Conservation (phyloP, 2,113 vertebrate genomes). For the Diadophis punctatus region DNA sequence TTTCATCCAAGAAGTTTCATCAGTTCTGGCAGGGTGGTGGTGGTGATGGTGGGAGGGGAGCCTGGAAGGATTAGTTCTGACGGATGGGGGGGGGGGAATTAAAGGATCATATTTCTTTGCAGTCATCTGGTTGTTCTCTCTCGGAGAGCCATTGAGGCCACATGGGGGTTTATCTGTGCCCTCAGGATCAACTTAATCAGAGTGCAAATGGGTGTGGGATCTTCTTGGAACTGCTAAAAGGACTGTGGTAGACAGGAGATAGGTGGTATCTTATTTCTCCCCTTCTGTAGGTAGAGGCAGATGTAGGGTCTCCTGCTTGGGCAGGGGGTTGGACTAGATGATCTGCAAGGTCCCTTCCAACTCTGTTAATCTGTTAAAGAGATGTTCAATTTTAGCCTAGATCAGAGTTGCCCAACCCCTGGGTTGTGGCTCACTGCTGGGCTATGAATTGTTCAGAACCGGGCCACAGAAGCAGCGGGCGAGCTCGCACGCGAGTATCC, state of each 20-base stretch:
- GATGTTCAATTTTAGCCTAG: neutral
- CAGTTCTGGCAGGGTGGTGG: neutral
- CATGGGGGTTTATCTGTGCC: neutral
- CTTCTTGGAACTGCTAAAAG: neutral
- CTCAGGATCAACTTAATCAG: neutral
- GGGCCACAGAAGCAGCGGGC: neutral
- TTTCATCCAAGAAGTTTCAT: neutral
- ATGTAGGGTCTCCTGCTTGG: too few relatives aligned
- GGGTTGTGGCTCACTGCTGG: neutral
- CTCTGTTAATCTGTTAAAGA: too few relatives aligned
- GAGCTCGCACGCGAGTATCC: fast-evolving
- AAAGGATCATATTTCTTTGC: neutral
- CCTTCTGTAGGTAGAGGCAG: too few relatives aligned
- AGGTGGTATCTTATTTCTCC: too few relatives aligned
- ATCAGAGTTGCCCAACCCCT: neutral
- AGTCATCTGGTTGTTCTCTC: neutral
- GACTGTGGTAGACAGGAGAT: too few relatives aligned
- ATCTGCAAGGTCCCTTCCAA: too few relatives aligned
- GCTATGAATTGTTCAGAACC: neutral
- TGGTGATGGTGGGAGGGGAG: neutral
- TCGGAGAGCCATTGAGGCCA: neutral
- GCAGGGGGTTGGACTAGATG: too few relatives aligned
- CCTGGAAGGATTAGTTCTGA: neutral
- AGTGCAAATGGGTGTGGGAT: neutral
- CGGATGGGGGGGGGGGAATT: fast-evolving